Percentiles rank a stretch among this genome's conserved stretches.
These are phyloP conservation scores for Pomacea canaliculata DNA, from an alignment of 2,888 invertebrate genomes.

Conservation along the genomic window DNA sequence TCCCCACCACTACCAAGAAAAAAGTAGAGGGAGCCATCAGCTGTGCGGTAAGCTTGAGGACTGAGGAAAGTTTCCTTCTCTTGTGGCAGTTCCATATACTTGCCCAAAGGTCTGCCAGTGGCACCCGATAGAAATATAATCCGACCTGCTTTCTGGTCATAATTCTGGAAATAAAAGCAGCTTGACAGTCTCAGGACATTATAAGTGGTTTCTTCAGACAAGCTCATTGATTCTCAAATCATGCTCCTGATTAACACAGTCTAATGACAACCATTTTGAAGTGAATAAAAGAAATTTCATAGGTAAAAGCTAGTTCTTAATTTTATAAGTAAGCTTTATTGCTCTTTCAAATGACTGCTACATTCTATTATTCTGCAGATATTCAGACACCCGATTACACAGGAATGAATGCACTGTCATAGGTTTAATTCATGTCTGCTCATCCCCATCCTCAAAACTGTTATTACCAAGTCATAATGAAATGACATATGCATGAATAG, in stretches of 20 bases:
- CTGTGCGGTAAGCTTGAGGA: slow-evolving; percentile 55
- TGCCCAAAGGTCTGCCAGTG: slow-evolving; percentile 59
- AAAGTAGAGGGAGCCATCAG: slow-evolving; percentile 55
- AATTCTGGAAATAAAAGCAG: slow-evolving; percentile 40
- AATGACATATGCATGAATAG: too few species aligned
- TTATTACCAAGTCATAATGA: too few species aligned
- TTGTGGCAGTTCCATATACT: slow-evolving; percentile 56
- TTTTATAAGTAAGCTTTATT: neutral
- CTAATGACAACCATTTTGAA: too few species aligned
- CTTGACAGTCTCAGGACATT: neutral
- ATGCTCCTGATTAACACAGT: too few species aligned
- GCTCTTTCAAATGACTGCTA: neutral
- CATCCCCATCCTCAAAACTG: too few species aligned
- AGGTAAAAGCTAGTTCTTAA: neutral
- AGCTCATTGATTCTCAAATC: too few species aligned
- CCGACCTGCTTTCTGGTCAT: slow-evolving; percentile 52
- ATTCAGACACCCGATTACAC: neutral
- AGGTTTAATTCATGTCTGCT: too few species aligned
- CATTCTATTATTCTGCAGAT: neutral
- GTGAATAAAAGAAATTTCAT: neutral
- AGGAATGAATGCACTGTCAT: too few species aligned
- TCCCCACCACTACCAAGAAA: slow-evolving; percentile 67
- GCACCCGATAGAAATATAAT: slow-evolving; percentile 63
- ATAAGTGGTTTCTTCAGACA: too few species aligned
- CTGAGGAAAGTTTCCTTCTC: slow-evolving; percentile 63